Base-by-base conservation (phyloP, 2,113 vertebrate genomes). In the Cyanoderma ruficeps region DNA sequence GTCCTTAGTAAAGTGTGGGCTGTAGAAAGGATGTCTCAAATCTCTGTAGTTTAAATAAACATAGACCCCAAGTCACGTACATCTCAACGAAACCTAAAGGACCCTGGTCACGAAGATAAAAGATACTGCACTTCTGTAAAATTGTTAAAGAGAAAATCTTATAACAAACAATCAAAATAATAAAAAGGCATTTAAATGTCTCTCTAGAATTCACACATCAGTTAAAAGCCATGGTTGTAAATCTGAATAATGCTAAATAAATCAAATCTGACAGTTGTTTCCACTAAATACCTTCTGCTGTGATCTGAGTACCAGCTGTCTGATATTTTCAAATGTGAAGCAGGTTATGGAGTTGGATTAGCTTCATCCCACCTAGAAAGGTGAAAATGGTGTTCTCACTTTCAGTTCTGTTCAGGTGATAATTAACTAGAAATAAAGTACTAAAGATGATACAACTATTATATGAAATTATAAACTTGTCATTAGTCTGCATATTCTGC, bases 211-310 rank as follows among this genome's bases (percentile, higher is more conserved):
- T 97, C 85, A 64, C 78, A 84, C 46, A 79, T 95, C 83, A 64
- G 75, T 91, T 95, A 94, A 96, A 96, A 96, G 63, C 55, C 70
- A 89, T 65, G 79, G 60, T 90, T 93, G 31, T 84, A 93, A 88
- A 93, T 96, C 94, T 93, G 94, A 97, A 97, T 96, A 97, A 97
- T 94, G 83, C 91, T 86, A 96, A 97, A 97, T 97, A 96, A 95
- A 97, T 97, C 91, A 95, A 88, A 95, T 94, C 83, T 95, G 93
- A 95, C 91, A 94, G 91, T 96, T 92, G n/a, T 97, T 96, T 93
- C 90, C 79, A 91, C 91, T 95, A 95, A 97, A 95, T 94, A 93
- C 86, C 94, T 97, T 96, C 95, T 97, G 95, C 85, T 96, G 77
- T 94, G 94, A 87, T 91, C 78, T 93, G 83, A 97, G 87, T 91